phyloP scores from a whole-genome alignment of 2,113 vertebrate genomes.

The Rana temporaria region DNA sequence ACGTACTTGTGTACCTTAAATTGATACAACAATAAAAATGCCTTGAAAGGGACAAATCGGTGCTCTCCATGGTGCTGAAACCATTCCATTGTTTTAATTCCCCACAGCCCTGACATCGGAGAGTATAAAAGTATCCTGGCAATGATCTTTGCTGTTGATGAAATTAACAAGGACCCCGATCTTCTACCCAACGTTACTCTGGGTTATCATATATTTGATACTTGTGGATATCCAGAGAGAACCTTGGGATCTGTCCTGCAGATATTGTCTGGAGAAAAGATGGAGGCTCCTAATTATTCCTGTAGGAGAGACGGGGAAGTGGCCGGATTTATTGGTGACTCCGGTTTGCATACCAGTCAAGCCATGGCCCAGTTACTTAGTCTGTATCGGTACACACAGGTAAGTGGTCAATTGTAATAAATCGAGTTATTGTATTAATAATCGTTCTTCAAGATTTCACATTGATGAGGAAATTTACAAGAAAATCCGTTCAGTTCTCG shows the following conservation, averaged over 20 bases:
- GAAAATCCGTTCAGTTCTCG: too few species aligned
- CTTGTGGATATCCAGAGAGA: slow-evolving; percentile 1
- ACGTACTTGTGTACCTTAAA: too few species aligned
- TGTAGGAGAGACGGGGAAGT: not conserved
- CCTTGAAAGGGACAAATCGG: not conserved
- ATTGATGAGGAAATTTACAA: too few species aligned
- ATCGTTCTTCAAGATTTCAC: too few species aligned
- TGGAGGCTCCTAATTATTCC: slow-evolving; percentile 13
- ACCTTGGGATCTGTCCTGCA: not conserved
- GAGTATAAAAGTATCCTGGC: slow-evolving; percentile 28
- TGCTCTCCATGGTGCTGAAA: not conserved
- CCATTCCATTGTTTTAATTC: not conserved
- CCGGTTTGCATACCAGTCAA: not conserved
- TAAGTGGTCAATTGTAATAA: not conserved
- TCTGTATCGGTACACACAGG: slow-evolving; percentile 28
- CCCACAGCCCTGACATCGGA: not conserved
- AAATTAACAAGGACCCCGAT: slow-evolving; percentile 15
- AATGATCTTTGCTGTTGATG: slow-evolving; percentile 27
- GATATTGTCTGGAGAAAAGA: not conserved
- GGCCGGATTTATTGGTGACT: slow-evolving; percentile 21
- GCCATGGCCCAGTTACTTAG: not conserved
- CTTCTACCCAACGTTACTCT: slow-evolving; percentile 23
- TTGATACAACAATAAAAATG: not conserved
- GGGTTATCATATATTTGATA: slow-evolving; percentile 18
- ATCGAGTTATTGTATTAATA: too few species aligned